A percentile compares a stretch with the other conserved stretches of the same genome.
phyloP scores from a whole-genome alignment of 2,888 invertebrate genomes.

The Cheilosia soror region DNA sequence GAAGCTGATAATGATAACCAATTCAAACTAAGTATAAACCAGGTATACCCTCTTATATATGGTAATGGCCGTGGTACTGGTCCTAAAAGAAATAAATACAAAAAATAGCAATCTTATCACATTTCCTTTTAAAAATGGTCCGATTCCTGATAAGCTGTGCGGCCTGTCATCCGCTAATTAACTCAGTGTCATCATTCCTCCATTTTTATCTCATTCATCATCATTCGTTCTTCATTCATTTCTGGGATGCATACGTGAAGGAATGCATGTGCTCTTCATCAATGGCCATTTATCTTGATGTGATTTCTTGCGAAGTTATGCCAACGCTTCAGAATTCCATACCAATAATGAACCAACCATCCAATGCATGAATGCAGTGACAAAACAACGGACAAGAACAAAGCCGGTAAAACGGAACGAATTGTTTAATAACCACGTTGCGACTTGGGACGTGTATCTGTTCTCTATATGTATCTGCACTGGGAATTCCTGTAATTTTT shows the following conservation, averaged over 20 bases:
- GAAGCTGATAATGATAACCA: too few species aligned
- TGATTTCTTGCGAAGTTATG: constrained; percentile 64
- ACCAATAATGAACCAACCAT: constrained; percentile 25
- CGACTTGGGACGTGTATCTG: not conserved
- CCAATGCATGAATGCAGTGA: constrained; percentile 27
- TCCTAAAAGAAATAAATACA: not conserved
- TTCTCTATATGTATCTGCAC: not conserved
- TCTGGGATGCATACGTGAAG: constrained; percentile 59
- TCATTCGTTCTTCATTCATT: constrained; percentile 51
- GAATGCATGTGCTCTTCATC: constrained; percentile 64
- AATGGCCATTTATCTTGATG: constrained; percentile 42
- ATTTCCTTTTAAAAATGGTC: not conserved
- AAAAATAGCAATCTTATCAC: not conserved
- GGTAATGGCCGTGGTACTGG: too few species aligned
- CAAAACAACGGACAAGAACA: constrained; percentile 28
- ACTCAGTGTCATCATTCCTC: constrained; percentile 32
- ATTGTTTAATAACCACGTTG: constrained; percentile 49
- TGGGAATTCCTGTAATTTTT: constrained; percentile 51
- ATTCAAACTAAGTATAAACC: too few species aligned
- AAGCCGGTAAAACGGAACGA: constrained; percentile 64
- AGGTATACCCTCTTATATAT: too few species aligned
- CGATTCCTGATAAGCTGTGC: constrained; percentile 18
- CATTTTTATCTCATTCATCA: constrained; percentile 50
- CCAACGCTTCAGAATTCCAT: constrained; percentile 59
- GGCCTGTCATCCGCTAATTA: constrained; percentile 24